Percentiles rank a stretch among this genome's conserved stretches.
These are phyloP conservation scores for Andrena flavipes DNA, from an alignment of 2,888 invertebrate species.

Conservation along the genomic window DNA sequence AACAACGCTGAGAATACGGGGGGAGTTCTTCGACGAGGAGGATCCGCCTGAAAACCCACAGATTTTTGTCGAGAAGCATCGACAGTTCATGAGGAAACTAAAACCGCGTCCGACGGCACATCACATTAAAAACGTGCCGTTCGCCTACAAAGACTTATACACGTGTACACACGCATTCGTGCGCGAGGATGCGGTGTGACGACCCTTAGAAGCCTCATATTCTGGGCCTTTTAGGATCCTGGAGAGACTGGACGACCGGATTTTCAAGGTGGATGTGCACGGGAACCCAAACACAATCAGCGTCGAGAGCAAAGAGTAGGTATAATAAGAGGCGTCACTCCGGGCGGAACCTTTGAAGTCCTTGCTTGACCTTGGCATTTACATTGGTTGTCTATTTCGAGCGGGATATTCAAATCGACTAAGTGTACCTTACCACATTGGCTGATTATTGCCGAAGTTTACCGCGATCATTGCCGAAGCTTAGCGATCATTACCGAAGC, in stretches of 20 bases:
- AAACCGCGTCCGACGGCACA: not conserved
- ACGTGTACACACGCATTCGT: slow-evolving; percentile 10
- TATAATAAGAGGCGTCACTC: no score
- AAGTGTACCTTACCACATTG: no score
- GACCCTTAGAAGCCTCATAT: not conserved
- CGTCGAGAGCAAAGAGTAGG: no score
- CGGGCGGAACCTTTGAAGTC: no score
- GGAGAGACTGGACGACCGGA: not conserved
- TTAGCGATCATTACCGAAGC: no score
- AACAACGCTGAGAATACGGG: not conserved
- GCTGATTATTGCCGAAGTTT: no score
- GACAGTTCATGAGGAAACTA: not conserved
- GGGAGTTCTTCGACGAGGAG: slow-evolving; percentile 8
- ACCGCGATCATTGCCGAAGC: no score
- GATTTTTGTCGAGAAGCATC: not conserved
- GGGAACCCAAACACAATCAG: not conserved
- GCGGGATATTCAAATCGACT: no score
- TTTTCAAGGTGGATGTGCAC: not conserved
- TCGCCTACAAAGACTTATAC: not conserved
- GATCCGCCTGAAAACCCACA: not conserved
- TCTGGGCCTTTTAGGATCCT: slow-evolving; percentile 28
- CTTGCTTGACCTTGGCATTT: no score
- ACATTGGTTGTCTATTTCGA: no score
- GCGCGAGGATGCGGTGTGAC: not conserved
- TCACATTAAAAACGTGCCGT: not conserved